Evolutionary conservation across 1,140 invertebrate genomes (phyloP), one percentile per base, ranked within the genome.

Genomic region (Dreissena rostriformis): DNA sequence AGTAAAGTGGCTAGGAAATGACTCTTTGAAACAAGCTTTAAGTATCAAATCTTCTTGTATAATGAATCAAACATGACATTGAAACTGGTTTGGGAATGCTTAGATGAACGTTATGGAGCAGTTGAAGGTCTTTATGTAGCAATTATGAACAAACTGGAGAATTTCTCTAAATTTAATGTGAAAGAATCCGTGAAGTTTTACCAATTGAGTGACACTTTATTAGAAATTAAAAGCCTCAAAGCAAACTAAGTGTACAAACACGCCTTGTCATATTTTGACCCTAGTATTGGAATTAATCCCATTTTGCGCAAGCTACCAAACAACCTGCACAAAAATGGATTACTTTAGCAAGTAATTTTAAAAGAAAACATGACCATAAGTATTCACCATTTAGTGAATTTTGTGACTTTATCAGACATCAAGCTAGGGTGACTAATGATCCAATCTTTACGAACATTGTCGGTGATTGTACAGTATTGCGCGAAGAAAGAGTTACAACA

Each of bases 311-410:
- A 76, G 39, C 71, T 73, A 28, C 71, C 71, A 22, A 14, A 53
- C 28, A 51, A 39, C n/a, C 1, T 73, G 19, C 28, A 73, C 5
- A 29, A 53, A 73, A 73, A 73, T 73, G 71, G 71, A 53, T 26
- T 15, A 53, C 26, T 51, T n/a, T 19, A 19, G 71, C 71, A 51
- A 15, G 26, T 39, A 29, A 53, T 15, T 73, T 51, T n/a, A 73
- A 73, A 19, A 26, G 26, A 15, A 53, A 73, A 19, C 28, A 53
- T 19, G 26, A 73, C 19, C 26, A 49, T 39, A 22, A 5, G 39
- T 73, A 49, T 73, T 29, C 71, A 22, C 71, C 71, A 52, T 73
- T 73, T 29, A 22, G n/a, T n/a, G 14, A 49, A 15, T 73, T 73
- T 49, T 26, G 14, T 15, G 26, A 53, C 19, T 73, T 73, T 39